A percentile compares a stretch with the other conserved stretches of the same genome.
Evolutionary conservation across 2,113 vertebrate species (phyloP).

Genomic region (Lutjanus erythropterus): DNA sequence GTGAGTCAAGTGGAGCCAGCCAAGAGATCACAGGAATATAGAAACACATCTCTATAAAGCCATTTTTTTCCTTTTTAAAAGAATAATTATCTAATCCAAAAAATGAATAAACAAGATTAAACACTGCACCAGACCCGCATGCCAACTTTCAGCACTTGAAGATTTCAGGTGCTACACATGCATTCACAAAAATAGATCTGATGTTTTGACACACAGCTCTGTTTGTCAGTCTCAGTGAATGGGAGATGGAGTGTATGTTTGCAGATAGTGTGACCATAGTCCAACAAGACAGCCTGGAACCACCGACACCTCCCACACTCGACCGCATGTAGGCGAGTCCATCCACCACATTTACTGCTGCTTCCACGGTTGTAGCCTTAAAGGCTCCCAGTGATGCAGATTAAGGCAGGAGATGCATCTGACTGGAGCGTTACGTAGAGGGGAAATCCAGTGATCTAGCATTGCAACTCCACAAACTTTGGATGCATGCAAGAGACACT

Average conservation of each 20-base stretch:
- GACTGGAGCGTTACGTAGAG: not conserved
- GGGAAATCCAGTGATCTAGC: too few species aligned
- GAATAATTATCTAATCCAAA: too few species aligned
- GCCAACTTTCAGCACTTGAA: not conserved
- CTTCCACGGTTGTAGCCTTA: not conserved
- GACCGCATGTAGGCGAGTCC: not conserved
- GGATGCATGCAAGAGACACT: too few species aligned
- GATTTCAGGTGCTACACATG: not conserved
- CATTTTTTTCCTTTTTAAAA: too few species aligned
- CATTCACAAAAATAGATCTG: too few species aligned
- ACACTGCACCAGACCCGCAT: not conserved
- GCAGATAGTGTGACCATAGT: not conserved
- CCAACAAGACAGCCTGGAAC: not conserved
- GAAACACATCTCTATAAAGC: too few species aligned
- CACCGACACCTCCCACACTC: constrained; percentile 2
- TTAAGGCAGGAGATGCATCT: not conserved
- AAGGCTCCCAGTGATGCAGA: not conserved
- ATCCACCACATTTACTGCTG: not conserved
- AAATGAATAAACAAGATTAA: too few species aligned
- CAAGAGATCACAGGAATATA: too few species aligned
- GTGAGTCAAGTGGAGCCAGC: too few species aligned
- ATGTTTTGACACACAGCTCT: not conserved
- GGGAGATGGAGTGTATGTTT: not conserved
- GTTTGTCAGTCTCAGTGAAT: not conserved
- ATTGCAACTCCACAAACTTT: too few species aligned